Conservation (phyloP, 2,888 invertebrate species). For the Teleogryllus oceanicus region DNA sequence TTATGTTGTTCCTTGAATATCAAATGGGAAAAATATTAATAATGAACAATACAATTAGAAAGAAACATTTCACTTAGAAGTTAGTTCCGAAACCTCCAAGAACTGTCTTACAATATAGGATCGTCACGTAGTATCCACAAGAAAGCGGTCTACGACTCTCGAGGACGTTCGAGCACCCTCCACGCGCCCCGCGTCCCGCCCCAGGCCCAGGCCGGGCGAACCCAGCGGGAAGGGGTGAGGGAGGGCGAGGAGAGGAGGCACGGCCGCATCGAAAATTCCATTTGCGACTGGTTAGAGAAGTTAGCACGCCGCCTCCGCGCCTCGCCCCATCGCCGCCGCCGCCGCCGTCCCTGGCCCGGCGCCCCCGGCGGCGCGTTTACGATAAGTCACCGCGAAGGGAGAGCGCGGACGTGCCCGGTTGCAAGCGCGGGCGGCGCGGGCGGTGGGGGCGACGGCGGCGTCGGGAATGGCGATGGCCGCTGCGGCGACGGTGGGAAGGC, state of each 20-base stretch:
- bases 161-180: too few species aligned
- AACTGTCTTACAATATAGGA: too few species aligned
- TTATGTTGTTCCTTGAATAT: too few species aligned
- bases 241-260: neutral
- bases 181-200: too few species aligned
- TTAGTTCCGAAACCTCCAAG: too few species aligned
- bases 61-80: too few species aligned
- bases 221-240: neutral
- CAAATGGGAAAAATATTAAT: too few species aligned
- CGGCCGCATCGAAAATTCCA: slow-evolving; percentile 18
- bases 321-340: neutral
- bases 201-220: neutral
- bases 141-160: too few species aligned
- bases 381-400: slow-evolving; percentile 4
- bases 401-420: neutral
- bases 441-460: neutral
- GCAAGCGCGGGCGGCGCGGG: neutral
- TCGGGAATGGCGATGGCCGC: neutral
- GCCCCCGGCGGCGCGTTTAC: neutral
- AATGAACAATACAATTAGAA: too few species aligned
- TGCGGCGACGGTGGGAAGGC: neutral
- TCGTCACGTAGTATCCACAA: too few species aligned
- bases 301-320: neutral
- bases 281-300: slow-evolving; percentile 18
- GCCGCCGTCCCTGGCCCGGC: neutral